These are phyloP conservation scores for Caenorhabditis wallacei DNA, from an alignment of 2,888 invertebrate genomes.

Conservation along the genomic window DNA sequence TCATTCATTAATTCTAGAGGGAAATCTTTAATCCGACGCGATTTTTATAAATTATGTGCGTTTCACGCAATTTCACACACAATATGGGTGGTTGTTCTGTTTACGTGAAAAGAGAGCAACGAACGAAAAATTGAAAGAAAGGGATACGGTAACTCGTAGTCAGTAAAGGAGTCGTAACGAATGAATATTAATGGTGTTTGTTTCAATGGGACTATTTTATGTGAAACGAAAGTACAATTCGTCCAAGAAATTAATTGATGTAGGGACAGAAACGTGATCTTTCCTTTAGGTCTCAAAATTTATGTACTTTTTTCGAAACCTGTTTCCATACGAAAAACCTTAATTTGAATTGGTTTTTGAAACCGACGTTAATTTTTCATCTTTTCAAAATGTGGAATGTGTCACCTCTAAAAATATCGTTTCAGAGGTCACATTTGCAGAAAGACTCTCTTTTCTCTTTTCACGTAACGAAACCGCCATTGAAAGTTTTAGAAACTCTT, in stretches of 20 bases:
- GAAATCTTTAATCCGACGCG: constrained; percentile 9
- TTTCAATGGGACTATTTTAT: neutral
- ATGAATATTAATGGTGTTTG: neutral
- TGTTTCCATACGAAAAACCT: too few species aligned
- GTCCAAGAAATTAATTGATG: neutral
- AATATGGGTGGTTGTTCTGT: neutral
- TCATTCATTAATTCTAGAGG: neutral
- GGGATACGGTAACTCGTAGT: neutral
- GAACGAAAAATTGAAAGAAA: neutral
- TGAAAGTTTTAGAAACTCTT: constrained; percentile 28
- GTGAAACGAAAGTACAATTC: neutral
- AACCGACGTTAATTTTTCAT: too few species aligned
- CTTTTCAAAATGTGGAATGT: too few species aligned
- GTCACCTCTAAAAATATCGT: too few species aligned
- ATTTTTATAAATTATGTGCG: constrained; percentile 7
- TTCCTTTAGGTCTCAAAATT: too few species aligned
- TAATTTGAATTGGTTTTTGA: too few species aligned
- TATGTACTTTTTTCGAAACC: neutral
- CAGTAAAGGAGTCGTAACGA: neutral
- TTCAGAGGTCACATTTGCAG: neutral
- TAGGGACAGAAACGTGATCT: neutral
- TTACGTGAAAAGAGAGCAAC: neutral
- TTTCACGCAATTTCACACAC: neutral
- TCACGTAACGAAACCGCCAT: too few species aligned
- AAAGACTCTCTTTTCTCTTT: neutral